phyloP scores from a whole-genome alignment of 2,888 invertebrate genomes.

The Mimumesa dahlbomi region DNA sequence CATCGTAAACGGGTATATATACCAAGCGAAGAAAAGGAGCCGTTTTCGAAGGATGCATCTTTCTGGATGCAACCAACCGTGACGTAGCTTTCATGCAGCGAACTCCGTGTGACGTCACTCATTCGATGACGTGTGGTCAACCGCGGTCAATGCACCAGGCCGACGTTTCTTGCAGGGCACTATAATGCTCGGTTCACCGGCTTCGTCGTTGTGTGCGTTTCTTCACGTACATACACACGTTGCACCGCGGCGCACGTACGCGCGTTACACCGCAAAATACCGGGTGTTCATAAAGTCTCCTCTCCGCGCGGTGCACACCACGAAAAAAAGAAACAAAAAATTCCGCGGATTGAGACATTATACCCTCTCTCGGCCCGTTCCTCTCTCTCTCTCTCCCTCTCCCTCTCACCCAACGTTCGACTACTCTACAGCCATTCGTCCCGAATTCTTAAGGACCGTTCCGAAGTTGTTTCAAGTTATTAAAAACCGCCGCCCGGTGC shows the following conservation, averaged over 20 bases:
- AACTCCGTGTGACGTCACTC: constrained; percentile 77
- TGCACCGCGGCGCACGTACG: constrained; percentile 60
- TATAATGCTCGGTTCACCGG: constrained; percentile 71
- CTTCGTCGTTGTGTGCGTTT: constrained; percentile 60
- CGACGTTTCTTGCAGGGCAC: constrained; percentile 75
- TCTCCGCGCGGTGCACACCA: neutral
- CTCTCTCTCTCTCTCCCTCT: neutral
- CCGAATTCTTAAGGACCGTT: neutral
- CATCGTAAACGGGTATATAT: neutral
- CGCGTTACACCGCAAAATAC: constrained; percentile 69
- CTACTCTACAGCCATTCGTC: neutral
- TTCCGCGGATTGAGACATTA: constrained; percentile 1
- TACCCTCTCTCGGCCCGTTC: neutral
- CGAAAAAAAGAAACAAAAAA: neutral
- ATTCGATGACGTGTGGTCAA: constrained; percentile 80
- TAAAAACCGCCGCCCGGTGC: neutral
- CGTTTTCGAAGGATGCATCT: constrained; percentile 54
- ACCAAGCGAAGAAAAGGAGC: constrained; percentile 5
- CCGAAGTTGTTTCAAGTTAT: neutral
- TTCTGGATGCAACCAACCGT: constrained; percentile 63
- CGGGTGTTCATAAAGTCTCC: constrained; percentile 60
- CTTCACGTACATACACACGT: constrained; percentile 54
- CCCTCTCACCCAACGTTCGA: no score
- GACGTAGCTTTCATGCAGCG: constrained; percentile 68
- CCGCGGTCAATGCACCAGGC: constrained; percentile 80